Conservation (phyloP, 1,140 invertebrate species). For the Pseudomyrmex gracilis region DNA sequence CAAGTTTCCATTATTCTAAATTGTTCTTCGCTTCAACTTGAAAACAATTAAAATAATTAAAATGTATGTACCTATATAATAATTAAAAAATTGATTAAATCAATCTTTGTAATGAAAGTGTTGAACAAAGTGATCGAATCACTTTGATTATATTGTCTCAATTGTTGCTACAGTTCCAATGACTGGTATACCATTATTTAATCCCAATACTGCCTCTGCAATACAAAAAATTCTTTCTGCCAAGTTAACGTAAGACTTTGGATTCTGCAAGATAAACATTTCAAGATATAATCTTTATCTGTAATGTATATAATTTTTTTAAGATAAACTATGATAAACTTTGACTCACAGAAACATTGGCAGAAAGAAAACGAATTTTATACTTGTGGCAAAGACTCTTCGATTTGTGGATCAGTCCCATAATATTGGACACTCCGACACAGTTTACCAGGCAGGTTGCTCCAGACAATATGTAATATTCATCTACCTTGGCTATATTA, state of each 20-base stretch:
- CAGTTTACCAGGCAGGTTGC: constrained; percentile 79
- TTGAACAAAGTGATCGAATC: background rate
- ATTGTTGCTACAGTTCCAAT: background rate
- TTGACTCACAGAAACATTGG: constrained; percentile 78
- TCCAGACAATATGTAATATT: constrained; percentile 78
- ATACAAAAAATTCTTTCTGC: constrained; percentile 78
- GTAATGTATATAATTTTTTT: constrained; percentile 29
- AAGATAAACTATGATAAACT: constrained; percentile 15
- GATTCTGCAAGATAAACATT: constrained; percentile 64
- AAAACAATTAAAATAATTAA: too few species aligned
- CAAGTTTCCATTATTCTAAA: too few species aligned
- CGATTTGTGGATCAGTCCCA: constrained; percentile 72
- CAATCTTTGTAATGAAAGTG: background rate
- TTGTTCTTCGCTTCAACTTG: too few species aligned
- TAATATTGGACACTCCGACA: constrained; percentile 68
- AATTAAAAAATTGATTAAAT: too few species aligned
- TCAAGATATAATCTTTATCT: background rate
- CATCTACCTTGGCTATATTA: constrained; percentile 77
- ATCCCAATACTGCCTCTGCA: constrained; percentile 73
- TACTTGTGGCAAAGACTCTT: constrained; percentile 78
- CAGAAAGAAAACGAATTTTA: constrained; percentile 77
- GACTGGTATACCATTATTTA: constrained; percentile 75
- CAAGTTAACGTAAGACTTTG: constrained; percentile 66
- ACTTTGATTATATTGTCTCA: constrained; percentile 12
- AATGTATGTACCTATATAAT: too few species aligned